These are phyloP conservation scores for Peromyscus polionotus DNA, from an alignment of 2,113 vertebrate genomes.

Conservation along the genomic window DNA sequence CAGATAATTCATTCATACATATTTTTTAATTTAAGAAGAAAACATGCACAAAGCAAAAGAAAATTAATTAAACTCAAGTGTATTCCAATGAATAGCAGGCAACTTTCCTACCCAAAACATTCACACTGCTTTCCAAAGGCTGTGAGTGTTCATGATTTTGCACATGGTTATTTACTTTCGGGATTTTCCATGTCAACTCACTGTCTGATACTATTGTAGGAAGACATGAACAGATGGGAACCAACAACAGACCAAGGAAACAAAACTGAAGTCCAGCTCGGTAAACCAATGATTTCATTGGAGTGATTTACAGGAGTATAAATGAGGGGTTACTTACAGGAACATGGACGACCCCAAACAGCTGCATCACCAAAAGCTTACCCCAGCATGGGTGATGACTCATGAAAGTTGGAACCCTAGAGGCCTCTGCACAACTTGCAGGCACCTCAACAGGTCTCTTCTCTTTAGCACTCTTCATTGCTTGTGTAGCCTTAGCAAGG, in stretches of 20 bases:
- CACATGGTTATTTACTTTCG: background rate
- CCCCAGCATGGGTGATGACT: background rate
- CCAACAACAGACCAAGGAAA: background rate
- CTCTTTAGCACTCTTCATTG: background rate
- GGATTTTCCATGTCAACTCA: background rate
- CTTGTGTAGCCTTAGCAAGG: background rate
- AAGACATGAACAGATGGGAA: background rate
- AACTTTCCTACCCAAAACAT: background rate
- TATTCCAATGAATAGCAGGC: background rate
- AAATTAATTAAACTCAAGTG: background rate
- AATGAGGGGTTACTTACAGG: background rate
- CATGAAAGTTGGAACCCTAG: background rate
- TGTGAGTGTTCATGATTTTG: background rate
- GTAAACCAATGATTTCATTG: background rate
- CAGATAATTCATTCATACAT: conserved; percentile 5
- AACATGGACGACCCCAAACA: background rate
- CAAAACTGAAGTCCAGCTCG: background rate
- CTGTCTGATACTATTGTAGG: background rate
- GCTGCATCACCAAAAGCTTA: background rate
- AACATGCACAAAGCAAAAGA: background rate
- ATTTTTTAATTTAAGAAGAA: conserved; percentile 30
- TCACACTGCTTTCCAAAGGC: background rate
- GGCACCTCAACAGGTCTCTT: background rate
- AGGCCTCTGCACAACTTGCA: background rate
- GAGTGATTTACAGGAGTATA: background rate